Percentiles rank a stretch among this genome's conserved stretches.
phyloP scores from a whole-genome alignment of 35 echinoderm and acorn worm species.

The Ptychodera flava region DNA sequence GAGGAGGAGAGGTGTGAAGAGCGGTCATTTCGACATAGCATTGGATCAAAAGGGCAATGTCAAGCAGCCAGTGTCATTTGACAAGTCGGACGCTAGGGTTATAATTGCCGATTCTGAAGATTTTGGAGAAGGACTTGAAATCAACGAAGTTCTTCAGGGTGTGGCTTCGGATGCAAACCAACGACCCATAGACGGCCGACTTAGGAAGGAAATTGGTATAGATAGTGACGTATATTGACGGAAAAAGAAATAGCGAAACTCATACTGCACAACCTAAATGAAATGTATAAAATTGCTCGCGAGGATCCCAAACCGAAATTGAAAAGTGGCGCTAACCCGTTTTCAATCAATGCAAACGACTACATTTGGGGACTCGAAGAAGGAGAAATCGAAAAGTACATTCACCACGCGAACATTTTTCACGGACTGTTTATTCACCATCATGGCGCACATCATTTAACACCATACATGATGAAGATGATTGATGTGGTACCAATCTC shows the following conservation, averaged over 20 bases:
- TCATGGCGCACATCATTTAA: neutral
- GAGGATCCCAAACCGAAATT: neutral
- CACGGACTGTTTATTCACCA: neutral
- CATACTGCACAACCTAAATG: neutral
- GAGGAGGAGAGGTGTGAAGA: slow-evolving; percentile 8
- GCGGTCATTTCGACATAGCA: slow-evolving; percentile 16
- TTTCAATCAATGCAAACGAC: neutral
- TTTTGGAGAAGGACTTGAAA: slow-evolving; percentile 14
- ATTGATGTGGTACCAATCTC: neutral
- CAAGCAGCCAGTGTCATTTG: slow-evolving; percentile 17
- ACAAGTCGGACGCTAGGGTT: slow-evolving; percentile 28
- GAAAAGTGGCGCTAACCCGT: neutral
- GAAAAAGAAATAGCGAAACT: neutral
- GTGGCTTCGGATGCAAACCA: neutral
- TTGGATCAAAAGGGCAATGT: slow-evolving; percentile 23
- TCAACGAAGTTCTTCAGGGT: neutral
- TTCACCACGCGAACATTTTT: neutral
- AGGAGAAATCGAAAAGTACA: neutral
- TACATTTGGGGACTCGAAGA: neutral
- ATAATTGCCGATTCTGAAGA: slow-evolving; percentile 28
- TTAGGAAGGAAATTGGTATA: neutral
- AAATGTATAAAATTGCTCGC: neutral
- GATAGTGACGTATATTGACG: neutral
- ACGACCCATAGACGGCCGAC: neutral
- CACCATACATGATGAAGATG: neutral